Percentiles rank a stretch among this genome's conserved stretches.
These are phyloP conservation scores for Pelochelys cantorii DNA, from an alignment of 2,797 vertebrate genomes.

Conservation along the genomic window DNA sequence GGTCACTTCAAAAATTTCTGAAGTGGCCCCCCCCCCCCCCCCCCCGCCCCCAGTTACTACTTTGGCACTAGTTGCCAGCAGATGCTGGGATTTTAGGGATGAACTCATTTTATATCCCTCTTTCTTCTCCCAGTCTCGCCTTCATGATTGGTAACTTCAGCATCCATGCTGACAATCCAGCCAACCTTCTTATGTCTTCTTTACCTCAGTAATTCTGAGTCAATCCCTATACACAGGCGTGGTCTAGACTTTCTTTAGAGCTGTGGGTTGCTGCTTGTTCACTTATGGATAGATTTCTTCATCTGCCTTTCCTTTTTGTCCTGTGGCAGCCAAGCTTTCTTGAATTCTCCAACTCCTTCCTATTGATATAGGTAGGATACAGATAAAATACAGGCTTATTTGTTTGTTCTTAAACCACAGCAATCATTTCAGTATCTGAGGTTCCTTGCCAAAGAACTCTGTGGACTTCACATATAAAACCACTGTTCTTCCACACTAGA, in stretches of 20 bases:
- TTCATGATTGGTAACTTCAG: not conserved
- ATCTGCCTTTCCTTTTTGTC: not conserved
- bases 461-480: not conserved
- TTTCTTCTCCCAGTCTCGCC: not conserved
- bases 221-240: rapidly evolving
- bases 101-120: not conserved
- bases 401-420: not conserved
- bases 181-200: not conserved
- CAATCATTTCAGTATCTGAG: not conserved
- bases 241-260: not conserved
- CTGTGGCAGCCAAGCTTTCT: not conserved
- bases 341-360: not conserved
- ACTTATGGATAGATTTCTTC: not conserved
- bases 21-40: too few relatives aligned
- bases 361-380: not conserved
- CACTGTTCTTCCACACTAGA: not conserved
- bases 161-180: not conserved
- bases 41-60: too few relatives aligned
- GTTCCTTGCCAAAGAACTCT: not conserved
- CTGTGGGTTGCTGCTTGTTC: not conserved
- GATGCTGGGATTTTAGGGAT: not conserved
- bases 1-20: too few relatives aligned
- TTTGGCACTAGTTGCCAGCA: rapidly evolving
- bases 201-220: not conserved
- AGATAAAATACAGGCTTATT: not conserved